Percentiles rank a stretch among this genome's conserved stretches.
Evolutionary conservation across 2,888 invertebrate species (phyloP).

Genomic region (Callosobruchus maculatus): DNA sequence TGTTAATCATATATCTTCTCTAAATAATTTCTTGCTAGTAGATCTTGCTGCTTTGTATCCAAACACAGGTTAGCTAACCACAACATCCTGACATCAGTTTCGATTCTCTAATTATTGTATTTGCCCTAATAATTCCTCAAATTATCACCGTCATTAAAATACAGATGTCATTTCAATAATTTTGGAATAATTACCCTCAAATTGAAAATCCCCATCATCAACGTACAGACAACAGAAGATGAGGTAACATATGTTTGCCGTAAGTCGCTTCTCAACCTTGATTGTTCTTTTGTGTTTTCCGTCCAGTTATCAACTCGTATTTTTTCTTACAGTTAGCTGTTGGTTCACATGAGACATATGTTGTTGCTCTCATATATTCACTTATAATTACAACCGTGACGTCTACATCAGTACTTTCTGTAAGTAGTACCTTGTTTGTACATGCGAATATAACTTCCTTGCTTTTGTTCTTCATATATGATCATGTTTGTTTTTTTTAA

Average conservation of each 20-base stretch:
- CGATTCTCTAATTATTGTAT: no score
- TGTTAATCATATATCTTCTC: no score
- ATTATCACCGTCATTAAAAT: neutral
- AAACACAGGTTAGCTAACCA: no score
- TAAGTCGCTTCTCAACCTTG: slow-evolving; percentile 12
- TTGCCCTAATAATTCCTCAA: neutral
- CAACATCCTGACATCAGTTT: no score
- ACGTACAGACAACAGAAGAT: neutral
- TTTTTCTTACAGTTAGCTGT: neutral
- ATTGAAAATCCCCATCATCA: neutral
- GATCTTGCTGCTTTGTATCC: no score
- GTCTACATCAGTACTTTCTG: neutral
- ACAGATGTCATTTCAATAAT: neutral
- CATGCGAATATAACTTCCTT: neutral
- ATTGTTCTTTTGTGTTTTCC: slow-evolving; percentile 15
- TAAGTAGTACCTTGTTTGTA: neutral
- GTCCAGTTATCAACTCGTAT: neutral
- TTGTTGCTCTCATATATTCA: neutral
- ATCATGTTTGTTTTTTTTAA: neutral
- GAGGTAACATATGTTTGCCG: neutral
- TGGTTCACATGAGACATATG: neutral
- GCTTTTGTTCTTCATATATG: neutral
- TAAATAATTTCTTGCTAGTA: no score
- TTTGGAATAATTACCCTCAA: neutral
- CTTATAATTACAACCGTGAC: neutral